Evolutionary conservation across 2,113 vertebrate species (phyloP), one percentile per base, ranked within the genome.

Genomic region (Microcebus griseorufus): DNA sequence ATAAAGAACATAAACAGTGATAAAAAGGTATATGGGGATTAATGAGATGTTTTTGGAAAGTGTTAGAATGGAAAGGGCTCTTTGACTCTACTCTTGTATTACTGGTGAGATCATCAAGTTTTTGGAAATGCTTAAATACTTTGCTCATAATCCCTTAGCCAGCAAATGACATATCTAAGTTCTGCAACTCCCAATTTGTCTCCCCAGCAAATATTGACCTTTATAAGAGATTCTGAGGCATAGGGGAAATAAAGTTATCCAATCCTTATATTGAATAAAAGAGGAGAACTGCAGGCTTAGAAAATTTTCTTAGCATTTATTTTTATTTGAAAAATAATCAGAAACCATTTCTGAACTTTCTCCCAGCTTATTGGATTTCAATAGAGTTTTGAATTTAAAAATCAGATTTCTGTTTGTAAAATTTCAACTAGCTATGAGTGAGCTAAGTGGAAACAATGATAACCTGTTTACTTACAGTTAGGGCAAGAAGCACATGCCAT

Each of bases 351-450:
- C 45, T 91, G 55, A 65, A 88, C 34, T 85, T 85, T 94, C 48
- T 92, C 53, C 23, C 45, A 42, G 22, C 10, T 32, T 65, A 79
- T 2, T 8, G 2, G 18, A 78, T 86, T 92, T 93, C 86, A 18
- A 45, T 87, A 93, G 55, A 11, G 37, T 45, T 14, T 96, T n/a
- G 32, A 8, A 32, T 72, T 90, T 80, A 58, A 67, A 97, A 97
- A 76, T 27, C 22, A 75, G 3, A 55, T 48, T 60, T 93, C 83
- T 93, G 4, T 18, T 73, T 58, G 83, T 76, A 17, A 62, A 83
- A 62, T 69, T 60, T 92, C 69, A 53, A 60, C 25, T 62, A 65
- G 39, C 27, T 25, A 1, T 48, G 23, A 79, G 39, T 6, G 25
- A 34, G 32, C 51, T 85, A 29, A 32, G 64, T 27, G 13, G 18